Evolutionary conservation across 1,140 invertebrate species (phyloP).

Genomic region (honey bee (Apis mellifera)): Amel_HAv3.1 CM009938.2:8995501-8996000

Average conservation of each 20-base stretch:
- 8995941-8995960: conserved; percentile 11
- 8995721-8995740: conserved; percentile 72
- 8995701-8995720: conserved; percentile 74
- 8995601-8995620: not conserved
- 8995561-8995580: not conserved
- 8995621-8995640: not conserved
- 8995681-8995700: conserved; percentile 75
- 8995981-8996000: not conserved
- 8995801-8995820: conserved; percentile 49
- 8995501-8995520: too few species aligned
- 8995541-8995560: too few species aligned
- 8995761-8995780: conserved; percentile 75
- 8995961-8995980: conserved; percentile 7
- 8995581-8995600: not conserved
- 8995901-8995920: conserved; percentile 7
- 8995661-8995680: conserved; percentile 72
- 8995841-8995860: conserved; percentile 26
- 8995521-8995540: too few species aligned
- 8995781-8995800: conserved; percentile 63
- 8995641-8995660: not conserved
- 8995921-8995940: not conserved
- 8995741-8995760: conserved; percentile 73
- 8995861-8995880: not conserved
- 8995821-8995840: conserved; percentile 44
- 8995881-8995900: not conserved